phyloP scores from a whole-genome alignment of 2,888 invertebrate species.

The Odontocerum albicorne region DNA sequence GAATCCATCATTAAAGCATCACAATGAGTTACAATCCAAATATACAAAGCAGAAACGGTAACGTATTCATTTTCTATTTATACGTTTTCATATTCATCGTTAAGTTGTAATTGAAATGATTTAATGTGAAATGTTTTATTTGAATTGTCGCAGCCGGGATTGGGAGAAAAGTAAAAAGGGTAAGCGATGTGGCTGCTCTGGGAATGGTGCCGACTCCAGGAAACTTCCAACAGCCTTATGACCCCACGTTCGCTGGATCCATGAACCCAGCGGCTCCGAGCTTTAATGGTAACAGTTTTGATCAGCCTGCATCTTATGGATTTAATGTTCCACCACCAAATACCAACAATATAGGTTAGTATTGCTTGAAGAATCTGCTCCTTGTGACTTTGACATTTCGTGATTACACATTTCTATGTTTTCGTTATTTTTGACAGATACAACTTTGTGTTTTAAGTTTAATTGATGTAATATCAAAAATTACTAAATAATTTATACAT shows the following conservation, averaged over 20 bases:
- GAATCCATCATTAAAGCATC: too few species aligned
- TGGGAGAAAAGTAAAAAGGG: slow-evolving; percentile 63
- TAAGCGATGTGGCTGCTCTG: slow-evolving; percentile 70
- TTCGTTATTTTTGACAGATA: too few species aligned
- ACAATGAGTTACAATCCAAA: background rate
- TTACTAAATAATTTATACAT: too few species aligned
- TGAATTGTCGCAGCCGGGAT: slow-evolving; percentile 41
- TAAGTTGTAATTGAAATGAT: too few species aligned
- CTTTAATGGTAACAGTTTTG: slow-evolving; percentile 25
- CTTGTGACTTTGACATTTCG: too few species aligned
- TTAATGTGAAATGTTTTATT: slow-evolving; percentile 42
- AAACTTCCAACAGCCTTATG: slow-evolving; percentile 21
- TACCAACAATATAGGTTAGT: slow-evolving; percentile 1
- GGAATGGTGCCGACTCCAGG: slow-evolving; percentile 52
- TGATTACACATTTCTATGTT: too few species aligned
- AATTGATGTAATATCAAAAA: too few species aligned
- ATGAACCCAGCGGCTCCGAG: slow-evolving; percentile 14
- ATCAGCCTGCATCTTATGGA: slow-evolving; percentile 29
- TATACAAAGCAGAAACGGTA: background rate
- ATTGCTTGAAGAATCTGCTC: too few species aligned
- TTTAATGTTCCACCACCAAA: slow-evolving; percentile 17
- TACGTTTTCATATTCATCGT: too few species aligned
- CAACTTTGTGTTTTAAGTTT: too few species aligned
- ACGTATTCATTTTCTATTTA: too few species aligned
- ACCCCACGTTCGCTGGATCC: slow-evolving; percentile 14